Percentiles rank a stretch among this genome's conserved stretches.
phyloP scores from a whole-genome alignment of 1,140 invertebrate species.

The Drosophila kanapiae region DNA sequence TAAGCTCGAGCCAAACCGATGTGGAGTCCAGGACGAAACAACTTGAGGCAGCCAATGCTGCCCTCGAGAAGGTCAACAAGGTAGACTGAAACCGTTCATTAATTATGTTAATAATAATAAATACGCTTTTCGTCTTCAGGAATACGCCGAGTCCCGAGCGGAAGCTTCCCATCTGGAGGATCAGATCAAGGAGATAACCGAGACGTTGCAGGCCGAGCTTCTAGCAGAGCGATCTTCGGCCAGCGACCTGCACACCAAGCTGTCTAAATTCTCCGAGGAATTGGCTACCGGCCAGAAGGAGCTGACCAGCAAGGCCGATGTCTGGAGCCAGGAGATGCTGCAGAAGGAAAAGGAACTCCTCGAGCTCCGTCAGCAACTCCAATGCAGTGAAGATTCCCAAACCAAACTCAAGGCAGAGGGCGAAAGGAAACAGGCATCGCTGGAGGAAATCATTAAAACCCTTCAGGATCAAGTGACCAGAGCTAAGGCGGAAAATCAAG shows the following conservation, averaged over 20 bases:
- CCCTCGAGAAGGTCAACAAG: slow-evolving; percentile 47
- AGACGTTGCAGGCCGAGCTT: slow-evolving; percentile 64
- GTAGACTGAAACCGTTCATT: slow-evolving; percentile 22
- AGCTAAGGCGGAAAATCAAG: slow-evolving; percentile 42
- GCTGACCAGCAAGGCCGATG: slow-evolving; percentile 52
- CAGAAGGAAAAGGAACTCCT: slow-evolving; percentile 56
- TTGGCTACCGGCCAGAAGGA: slow-evolving; percentile 58
- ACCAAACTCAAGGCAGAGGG: slow-evolving; percentile 47
- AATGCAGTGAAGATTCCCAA: slow-evolving; percentile 41
- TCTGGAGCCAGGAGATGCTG: slow-evolving; percentile 49
- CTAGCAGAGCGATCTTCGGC: slow-evolving; percentile 20
- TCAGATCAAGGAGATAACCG: slow-evolving; percentile 48
- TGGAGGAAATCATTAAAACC: slow-evolving; percentile 31
- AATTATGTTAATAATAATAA: background rate
- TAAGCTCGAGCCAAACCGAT: slow-evolving; percentile 28
- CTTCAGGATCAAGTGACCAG: slow-evolving; percentile 60
- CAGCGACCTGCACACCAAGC: slow-evolving; percentile 56
- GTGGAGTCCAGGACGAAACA: slow-evolving; percentile 35
- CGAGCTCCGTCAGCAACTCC: slow-evolving; percentile 55
- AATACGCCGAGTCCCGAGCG: slow-evolving; percentile 71
- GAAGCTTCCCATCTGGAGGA: slow-evolving; percentile 65
- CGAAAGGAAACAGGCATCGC: slow-evolving; percentile 29
- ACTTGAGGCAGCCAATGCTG: slow-evolving; percentile 36
- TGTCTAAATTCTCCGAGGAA: slow-evolving; percentile 59
- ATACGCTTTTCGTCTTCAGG: background rate